phyloP scores from a whole-genome alignment of 2,113 vertebrate species.

The Petrocephalus zakoni region DNA sequence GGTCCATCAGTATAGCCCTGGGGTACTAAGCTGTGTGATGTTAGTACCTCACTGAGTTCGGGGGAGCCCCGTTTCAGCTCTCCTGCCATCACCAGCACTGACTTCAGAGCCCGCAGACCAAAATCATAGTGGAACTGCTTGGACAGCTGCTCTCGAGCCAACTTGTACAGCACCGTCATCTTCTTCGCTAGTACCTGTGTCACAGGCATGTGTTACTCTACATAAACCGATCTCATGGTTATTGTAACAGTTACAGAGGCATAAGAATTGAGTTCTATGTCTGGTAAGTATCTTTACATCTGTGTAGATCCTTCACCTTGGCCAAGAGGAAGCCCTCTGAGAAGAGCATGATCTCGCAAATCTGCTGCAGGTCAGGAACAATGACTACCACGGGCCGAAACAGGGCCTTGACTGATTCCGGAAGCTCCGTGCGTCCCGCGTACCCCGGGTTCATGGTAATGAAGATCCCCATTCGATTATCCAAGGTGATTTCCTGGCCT shows the following conservation, averaged over 20 bases:
- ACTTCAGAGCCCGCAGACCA: constrained; percentile 87
- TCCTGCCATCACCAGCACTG: constrained; percentile 92
- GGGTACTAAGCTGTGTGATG: neutral
- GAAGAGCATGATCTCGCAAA: constrained; percentile 98
- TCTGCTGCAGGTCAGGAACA: constrained; percentile 91
- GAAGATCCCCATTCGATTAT: constrained; percentile 86
- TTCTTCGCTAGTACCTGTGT: constrained; percentile 86
- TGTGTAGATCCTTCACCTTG: constrained; percentile 62
- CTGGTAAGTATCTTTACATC: neutral
- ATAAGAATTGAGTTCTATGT: neutral
- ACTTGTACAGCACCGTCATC: constrained; percentile 96
- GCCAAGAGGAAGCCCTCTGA: constrained; percentile 91
- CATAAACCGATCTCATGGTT: neutral
- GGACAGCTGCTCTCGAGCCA: constrained; percentile 87
- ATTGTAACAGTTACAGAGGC: neutral
- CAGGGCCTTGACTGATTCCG: constrained; percentile 91
- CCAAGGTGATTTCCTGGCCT: constrained; percentile 83
- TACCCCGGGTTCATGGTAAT: constrained; percentile 99
- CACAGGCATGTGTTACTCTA: neutral
- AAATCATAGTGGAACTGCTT: constrained; percentile 98
- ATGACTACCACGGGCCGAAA: constrained; percentile 94
- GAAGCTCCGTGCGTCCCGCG: constrained; percentile 88
- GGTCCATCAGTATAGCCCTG: neutral
- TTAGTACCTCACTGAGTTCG: constrained; percentile 77
- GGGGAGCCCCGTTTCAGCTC: constrained; percentile 86